Evolutionary conservation across 2,113 vertebrate genomes (phyloP).

Genomic region (Poeciliopsis retropinna): DNA sequence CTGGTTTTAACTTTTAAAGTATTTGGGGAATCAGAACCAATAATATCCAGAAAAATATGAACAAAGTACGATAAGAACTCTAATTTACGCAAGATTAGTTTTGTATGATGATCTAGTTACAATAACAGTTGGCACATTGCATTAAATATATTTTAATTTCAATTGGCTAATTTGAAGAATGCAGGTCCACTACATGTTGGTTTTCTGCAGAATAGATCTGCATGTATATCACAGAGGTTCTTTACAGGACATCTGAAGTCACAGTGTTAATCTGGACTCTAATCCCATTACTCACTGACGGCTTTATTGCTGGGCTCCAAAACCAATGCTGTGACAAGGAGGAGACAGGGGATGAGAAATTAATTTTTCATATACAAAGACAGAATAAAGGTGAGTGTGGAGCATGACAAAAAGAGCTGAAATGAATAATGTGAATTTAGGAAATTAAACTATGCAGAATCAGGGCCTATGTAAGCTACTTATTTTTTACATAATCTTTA

Average conservation of each 20-base stretch:
- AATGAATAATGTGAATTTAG: too few relatives aligned
- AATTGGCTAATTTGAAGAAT: slow-evolving; percentile 4
- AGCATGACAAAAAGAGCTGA: not conserved
- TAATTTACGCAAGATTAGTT: slow-evolving; percentile 3
- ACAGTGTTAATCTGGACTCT: slow-evolving; percentile 11
- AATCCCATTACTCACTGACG: slow-evolving; percentile 17
- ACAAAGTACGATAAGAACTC: not conserved
- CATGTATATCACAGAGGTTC: slow-evolving; percentile 1
- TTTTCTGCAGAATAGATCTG: not conserved
- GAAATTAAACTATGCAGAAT: too few relatives aligned
- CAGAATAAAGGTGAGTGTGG: not conserved
- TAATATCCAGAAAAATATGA: slow-evolving; percentile 4
- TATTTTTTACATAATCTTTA: not conserved
- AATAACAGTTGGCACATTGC: slow-evolving; percentile 7
- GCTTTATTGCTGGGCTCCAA: not conserved
- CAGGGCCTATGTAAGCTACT: too few relatives aligned
- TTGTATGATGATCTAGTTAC: slow-evolving; percentile 10
- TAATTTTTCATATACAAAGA: not conserved
- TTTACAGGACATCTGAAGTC: slow-evolving; percentile 18
- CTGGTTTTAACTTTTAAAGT: not conserved
- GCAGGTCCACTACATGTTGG: not conserved
- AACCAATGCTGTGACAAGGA: not conserved
- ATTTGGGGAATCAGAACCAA: not conserved
- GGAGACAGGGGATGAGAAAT: not conserved
- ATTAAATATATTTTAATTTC: slow-evolving; percentile 25